These are phyloP conservation scores for Pachliopta kotzebuea DNA, from an alignment of 2,888 invertebrate genomes.

Conservation along the genomic window DNA sequence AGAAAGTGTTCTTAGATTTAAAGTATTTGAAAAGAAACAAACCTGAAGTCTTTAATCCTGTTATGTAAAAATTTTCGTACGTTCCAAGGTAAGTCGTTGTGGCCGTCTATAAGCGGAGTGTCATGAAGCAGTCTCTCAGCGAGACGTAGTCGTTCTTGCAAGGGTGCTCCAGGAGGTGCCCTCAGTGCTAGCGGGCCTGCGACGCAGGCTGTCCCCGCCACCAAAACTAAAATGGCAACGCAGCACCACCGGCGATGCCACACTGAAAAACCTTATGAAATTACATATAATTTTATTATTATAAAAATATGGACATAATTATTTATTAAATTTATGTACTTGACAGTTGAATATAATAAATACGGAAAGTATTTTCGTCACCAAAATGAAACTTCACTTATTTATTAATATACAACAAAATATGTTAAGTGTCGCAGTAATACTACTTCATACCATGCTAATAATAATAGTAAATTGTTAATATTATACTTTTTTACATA, in stretches of 20 bases:
- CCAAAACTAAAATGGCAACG: slow-evolving; percentile 86
- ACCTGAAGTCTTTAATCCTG: slow-evolving; percentile 91
- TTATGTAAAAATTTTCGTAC: slow-evolving; percentile 94
- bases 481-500: too few species aligned
- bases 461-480: too few species aligned
- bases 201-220: slow-evolving; percentile 89
- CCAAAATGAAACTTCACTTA: too few species aligned
- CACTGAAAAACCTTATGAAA: slow-evolving; percentile 56
- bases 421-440: too few species aligned
- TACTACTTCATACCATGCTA: too few species aligned
- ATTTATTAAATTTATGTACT: background rate
- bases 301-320: background rate
- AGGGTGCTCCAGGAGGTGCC: slow-evolving; percentile 87
- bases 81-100: slow-evolving; percentile 96
- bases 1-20: background rate
- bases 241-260: slow-evolving; percentile 87
- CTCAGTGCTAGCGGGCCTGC: slow-evolving; percentile 89
- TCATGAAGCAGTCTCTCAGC: slow-evolving; percentile 87
- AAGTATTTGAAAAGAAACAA: slow-evolving; percentile 36
- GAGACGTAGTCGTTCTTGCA: slow-evolving; percentile 87
- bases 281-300: too few species aligned
- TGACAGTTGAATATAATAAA: background rate
- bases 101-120: slow-evolving; percentile 91
- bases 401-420: too few species aligned
- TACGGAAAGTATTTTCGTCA: background rate